Evolutionary conservation across 92 coral and sea anemone species (phyloP).

Genomic region (Parazoanthus atlanticus): DNA sequence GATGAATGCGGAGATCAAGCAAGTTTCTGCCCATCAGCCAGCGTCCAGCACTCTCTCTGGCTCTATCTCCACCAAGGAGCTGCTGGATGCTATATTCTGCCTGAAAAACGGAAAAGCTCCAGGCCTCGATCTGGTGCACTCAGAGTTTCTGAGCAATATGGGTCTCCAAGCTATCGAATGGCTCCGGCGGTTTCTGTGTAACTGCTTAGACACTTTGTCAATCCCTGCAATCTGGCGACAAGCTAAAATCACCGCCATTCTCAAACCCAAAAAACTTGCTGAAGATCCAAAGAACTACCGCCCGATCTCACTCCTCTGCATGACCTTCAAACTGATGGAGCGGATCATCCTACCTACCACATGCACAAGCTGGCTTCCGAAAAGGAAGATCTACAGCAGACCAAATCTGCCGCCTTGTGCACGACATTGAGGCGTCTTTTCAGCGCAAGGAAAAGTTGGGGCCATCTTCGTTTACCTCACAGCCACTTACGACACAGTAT

Average conservation of each 20-base stretch:
- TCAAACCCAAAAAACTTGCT: background rate
- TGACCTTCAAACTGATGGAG: no score
- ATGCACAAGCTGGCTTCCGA: no score
- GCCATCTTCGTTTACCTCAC: slow-evolving; percentile 24
- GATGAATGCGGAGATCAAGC: background rate
- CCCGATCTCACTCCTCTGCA: no score
- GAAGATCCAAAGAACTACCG: background rate
- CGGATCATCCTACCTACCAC: no score
- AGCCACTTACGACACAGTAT: slow-evolving; percentile 54
- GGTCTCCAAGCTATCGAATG: background rate
- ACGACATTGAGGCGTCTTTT: no score
- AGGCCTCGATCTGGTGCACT: background rate
- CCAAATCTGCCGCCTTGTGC: no score
- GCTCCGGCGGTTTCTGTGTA: slow-evolving; percentile 3
- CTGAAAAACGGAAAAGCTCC: background rate
- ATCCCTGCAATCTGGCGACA: slow-evolving; percentile 13
- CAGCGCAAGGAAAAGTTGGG: no score
- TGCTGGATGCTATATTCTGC: background rate
- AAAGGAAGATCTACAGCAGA: no score
- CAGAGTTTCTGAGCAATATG: background rate
- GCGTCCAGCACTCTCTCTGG: background rate
- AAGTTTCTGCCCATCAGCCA: background rate
- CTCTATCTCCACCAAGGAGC: background rate
- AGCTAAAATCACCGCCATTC: background rate
- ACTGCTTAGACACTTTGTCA: background rate